phyloP scores from a whole-genome alignment of 2,888 invertebrate species.

The Antheraea yamamai region DNA sequence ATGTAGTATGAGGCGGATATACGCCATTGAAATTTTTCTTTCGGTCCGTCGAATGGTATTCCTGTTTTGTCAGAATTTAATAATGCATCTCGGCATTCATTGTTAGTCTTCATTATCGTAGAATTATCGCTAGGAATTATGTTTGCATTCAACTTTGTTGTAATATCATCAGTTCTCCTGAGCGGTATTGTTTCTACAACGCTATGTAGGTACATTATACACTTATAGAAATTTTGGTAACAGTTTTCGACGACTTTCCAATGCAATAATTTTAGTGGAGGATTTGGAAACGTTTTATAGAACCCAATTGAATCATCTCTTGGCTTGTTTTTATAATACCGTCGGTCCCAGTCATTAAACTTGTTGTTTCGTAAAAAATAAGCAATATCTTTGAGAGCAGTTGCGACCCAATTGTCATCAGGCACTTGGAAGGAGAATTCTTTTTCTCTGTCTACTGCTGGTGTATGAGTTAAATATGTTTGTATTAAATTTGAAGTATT shows the following conservation, averaged over 20 bases:
- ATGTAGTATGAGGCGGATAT: constrained; percentile 85
- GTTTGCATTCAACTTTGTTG: constrained; percentile 68
- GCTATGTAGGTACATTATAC: constrained; percentile 80
- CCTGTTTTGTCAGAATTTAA: constrained; percentile 66
- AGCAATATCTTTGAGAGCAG: constrained; percentile 80
- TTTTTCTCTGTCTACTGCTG: constrained; percentile 22
- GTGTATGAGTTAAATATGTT: neutral
- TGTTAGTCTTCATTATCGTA: constrained; percentile 43
- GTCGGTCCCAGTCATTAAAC: constrained; percentile 84
- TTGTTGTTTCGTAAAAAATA: constrained; percentile 84
- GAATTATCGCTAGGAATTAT: constrained; percentile 23
- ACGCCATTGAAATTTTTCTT: constrained; percentile 84
- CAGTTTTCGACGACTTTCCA: constrained; percentile 84
- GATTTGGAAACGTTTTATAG: constrained; percentile 77
- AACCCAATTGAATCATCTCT: constrained; percentile 40
- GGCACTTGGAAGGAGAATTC: constrained; percentile 35
- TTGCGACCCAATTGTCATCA: constrained; percentile 62
- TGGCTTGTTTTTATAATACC: constrained; percentile 61
- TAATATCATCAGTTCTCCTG: constrained; percentile 76
- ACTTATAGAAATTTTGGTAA: constrained; percentile 74
- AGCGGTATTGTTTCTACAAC: constrained; percentile 63
- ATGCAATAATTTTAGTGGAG: constrained; percentile 80
- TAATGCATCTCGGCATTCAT: constrained; percentile 72
- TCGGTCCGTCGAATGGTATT: constrained; percentile 79
- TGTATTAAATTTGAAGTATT: neutral